Conservation (phyloP, 2,113 vertebrate genomes). For the Alaudala cheleensis region DNA sequence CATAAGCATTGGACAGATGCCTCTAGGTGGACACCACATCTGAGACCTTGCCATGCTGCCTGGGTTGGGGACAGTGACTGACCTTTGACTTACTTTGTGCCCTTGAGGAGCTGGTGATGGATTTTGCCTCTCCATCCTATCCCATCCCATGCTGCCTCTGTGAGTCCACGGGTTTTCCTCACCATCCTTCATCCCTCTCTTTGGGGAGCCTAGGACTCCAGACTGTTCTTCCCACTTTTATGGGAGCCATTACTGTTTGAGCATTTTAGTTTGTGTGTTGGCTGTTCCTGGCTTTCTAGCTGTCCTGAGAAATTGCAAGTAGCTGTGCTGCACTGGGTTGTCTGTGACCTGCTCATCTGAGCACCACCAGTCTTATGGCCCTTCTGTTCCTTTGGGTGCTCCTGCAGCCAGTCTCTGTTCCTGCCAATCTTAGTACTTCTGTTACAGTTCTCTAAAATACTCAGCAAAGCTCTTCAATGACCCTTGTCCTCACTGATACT, state of each 20-base stretch:
- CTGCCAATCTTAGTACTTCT: not conserved
- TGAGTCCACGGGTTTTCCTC: not conserved
- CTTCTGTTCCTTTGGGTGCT: not conserved
- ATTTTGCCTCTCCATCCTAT: not conserved
- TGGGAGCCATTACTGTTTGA: not conserved
- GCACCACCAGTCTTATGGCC: rapidly evolving
- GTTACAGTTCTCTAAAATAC: not conserved
- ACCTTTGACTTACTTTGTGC: not conserved
- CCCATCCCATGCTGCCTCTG: not conserved
- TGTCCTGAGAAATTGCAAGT: not conserved
- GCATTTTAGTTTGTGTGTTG: not conserved
- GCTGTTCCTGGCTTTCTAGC: not conserved
- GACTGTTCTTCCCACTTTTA: not conserved
- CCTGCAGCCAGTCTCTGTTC: not conserved
- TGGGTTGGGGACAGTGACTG: rapidly evolving
- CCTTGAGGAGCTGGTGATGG: not conserved
- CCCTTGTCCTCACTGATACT: not conserved
- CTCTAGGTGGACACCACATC: not conserved
- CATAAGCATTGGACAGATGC: not conserved
- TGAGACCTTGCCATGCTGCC: not conserved
- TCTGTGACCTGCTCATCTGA: not conserved
- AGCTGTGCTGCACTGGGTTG: not conserved
- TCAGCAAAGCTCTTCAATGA: not conserved
- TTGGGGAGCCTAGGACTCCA: not conserved
- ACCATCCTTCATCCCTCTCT: not conserved